These are phyloP conservation scores for Cataglyphis cursor DNA, from an alignment of 2,888 invertebrate species.

Conservation along the genomic window DNA sequence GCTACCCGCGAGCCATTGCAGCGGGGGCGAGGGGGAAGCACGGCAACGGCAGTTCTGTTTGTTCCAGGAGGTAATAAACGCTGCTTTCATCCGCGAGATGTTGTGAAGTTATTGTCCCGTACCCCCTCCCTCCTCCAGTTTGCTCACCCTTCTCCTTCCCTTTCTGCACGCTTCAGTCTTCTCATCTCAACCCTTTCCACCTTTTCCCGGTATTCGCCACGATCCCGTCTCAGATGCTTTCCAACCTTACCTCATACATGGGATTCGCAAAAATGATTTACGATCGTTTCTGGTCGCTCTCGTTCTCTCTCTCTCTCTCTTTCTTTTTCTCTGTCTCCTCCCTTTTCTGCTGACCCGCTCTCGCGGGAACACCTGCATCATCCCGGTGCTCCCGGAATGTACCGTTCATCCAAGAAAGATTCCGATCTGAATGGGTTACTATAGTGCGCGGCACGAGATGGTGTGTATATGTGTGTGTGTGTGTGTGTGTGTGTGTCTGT, in stretches of 20 bases:
- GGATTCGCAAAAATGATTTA: slow-evolving; percentile 77
- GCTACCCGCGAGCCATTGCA: slow-evolving; percentile 70
- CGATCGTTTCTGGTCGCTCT: slow-evolving; percentile 67
- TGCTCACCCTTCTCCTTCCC: background rate
- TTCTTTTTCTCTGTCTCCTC: background rate
- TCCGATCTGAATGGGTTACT: slow-evolving; percentile 69
- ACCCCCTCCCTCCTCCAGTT: background rate
- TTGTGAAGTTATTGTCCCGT: slow-evolving; percentile 74
- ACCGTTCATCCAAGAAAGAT: slow-evolving; percentile 56
- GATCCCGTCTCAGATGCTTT: slow-evolving; percentile 57
- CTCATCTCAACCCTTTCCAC: slow-evolving; percentile 35
- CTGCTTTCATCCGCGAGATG: slow-evolving; percentile 76
- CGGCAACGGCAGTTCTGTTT: slow-evolving; percentile 67
- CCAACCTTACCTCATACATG: slow-evolving; percentile 56
- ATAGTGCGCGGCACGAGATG: slow-evolving; percentile 43
- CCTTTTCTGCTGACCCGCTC: background rate
- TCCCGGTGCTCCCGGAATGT: slow-evolving; percentile 49
- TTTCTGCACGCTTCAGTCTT: background rate
- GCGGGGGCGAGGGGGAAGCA: background rate
- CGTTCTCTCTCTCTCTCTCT: background rate
- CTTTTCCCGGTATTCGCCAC: slow-evolving; percentile 9
- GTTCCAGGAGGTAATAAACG: slow-evolving; percentile 76
- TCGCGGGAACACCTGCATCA: slow-evolving; percentile 51
- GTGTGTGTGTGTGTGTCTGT: background rate
- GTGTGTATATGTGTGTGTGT: background rate